phyloP scores from a whole-genome alignment of 2,113 vertebrate species.

The Strigops habroptila region DNA sequence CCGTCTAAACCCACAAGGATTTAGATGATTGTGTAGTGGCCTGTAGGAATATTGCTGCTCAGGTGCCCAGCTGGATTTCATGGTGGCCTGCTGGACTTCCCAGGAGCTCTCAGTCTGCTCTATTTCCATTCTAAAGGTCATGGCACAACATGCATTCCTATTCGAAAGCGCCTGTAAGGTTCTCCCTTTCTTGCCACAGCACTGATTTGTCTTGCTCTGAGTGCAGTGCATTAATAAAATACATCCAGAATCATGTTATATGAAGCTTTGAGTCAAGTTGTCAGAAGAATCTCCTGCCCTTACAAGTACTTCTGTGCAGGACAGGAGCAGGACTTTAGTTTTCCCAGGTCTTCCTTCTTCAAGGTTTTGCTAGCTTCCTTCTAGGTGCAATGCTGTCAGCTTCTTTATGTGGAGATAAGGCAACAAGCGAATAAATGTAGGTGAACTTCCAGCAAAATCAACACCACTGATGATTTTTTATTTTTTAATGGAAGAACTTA shows the following conservation, averaged over 20 bases:
- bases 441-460: not conserved
- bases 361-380: not conserved
- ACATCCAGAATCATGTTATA: not conserved
- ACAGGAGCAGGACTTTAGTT: not conserved
- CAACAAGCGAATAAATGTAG: not conserved
- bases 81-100: not conserved
- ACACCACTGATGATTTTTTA: too few species aligned
- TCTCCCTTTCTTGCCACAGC: not conserved
- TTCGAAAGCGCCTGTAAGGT: not conserved
- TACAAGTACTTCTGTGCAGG: not conserved
- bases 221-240: not conserved
- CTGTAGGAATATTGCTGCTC: not conserved
- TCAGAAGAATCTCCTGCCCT: not conserved
- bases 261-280: not conserved
- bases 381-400: not conserved
- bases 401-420: not conserved
- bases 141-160: not conserved
- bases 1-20: not conserved
- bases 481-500: not conserved
- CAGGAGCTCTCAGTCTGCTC: not conserved
- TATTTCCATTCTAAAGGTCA: not conserved
- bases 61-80: not conserved
- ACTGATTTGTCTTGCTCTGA: not conserved
- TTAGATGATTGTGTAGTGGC: not conserved
- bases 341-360: not conserved